phyloP scores from a whole-genome alignment of 2,113 vertebrate species.

The Aspidoscelis tigris region DNA sequence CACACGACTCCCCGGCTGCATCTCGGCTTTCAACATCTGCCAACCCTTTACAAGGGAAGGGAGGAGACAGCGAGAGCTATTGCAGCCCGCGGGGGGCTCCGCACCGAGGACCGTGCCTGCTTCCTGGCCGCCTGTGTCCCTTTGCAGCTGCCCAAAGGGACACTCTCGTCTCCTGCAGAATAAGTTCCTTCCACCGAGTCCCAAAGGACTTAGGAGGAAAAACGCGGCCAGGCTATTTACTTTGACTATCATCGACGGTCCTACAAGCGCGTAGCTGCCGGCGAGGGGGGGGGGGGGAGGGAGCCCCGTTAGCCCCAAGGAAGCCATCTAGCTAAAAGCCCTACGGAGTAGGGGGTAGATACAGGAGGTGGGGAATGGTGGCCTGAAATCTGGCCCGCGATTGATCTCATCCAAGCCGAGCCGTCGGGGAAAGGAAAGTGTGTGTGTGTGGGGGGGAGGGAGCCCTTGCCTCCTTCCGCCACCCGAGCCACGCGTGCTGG shows the following conservation, averaged over 20 bases:
- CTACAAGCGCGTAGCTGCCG: not conserved
- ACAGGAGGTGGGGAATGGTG: not conserved
- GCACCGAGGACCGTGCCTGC: not conserved
- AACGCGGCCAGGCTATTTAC: no score
- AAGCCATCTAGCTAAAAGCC: no score
- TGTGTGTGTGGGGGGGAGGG: not conserved
- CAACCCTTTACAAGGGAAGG: conserved; percentile 20
- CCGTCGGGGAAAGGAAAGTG: not conserved
- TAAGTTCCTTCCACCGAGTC: not conserved
- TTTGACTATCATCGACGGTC: not conserved
- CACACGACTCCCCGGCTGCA: not conserved
- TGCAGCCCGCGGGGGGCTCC: not conserved
- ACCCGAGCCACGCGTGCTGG: not conserved
- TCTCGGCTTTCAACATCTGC: conserved; percentile 23
- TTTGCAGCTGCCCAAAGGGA: not conserved
- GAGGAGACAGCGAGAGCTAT: not conserved
- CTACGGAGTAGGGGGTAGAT: no score
- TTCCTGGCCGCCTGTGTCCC: not conserved
- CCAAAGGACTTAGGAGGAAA: not conserved
- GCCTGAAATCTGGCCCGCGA: not conserved
- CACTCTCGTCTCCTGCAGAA: not conserved
- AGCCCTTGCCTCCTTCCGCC: no score
- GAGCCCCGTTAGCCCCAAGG: no score
- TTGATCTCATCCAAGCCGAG: no score
- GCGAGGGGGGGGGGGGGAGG: not conserved